Evolutionary conservation across 2,888 invertebrate genomes (phyloP), one percentile per base, ranked within the genome.

Genomic region (Drosophila merina): DNA sequence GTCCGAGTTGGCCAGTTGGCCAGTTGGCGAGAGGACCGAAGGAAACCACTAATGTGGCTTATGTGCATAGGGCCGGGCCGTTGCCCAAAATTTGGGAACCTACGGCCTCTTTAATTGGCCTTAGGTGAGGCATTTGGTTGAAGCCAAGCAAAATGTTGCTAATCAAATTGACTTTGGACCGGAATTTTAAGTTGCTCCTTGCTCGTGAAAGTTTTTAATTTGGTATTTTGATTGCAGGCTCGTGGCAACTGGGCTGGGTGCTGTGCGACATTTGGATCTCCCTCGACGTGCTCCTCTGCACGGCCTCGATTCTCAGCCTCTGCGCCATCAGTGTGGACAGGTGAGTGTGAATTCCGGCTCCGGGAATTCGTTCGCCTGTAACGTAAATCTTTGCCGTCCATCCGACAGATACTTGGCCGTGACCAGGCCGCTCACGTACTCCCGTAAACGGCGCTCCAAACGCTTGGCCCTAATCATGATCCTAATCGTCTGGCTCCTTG

Each of bases 211-310:
- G 52, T 58, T 69, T 69, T 58, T 58, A 69, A 69, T 69, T 69
- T 57, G 56, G 58, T 52, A 48, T 69, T 69, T 54, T 52, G 26
- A 48, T 74, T 80, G 28, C 92, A 95, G 96, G 96, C 79, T 93
- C 93, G 83, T 99, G 99, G 99, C 95, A 96, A 88, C 94, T 98
- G 44, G 98, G 98, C 42, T 95, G 96, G 94, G 94, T 97, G 74
- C 94, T 97, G 49, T 96, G 96, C 90, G 96, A 97, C 89, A 95
- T 96, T 74, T 99, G 98, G 98, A 96, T 98, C 74, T 98, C 97
- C 83, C 93, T 94, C 92, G 99, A 99, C 92, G 97, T 99, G 57
- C 94, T 98, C 73, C 94, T 98, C 55, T 98, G 98, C 92, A 98
- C 98, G 0, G 97, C 98, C 0, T 98, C 97, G 67, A 98, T 98